A percentile compares a stretch with the other conserved stretches of the same genome.
Evolutionary conservation across 2,797 vertebrate genomes (phyloP).

Genomic region (Phalanger gymnotis): DNA sequence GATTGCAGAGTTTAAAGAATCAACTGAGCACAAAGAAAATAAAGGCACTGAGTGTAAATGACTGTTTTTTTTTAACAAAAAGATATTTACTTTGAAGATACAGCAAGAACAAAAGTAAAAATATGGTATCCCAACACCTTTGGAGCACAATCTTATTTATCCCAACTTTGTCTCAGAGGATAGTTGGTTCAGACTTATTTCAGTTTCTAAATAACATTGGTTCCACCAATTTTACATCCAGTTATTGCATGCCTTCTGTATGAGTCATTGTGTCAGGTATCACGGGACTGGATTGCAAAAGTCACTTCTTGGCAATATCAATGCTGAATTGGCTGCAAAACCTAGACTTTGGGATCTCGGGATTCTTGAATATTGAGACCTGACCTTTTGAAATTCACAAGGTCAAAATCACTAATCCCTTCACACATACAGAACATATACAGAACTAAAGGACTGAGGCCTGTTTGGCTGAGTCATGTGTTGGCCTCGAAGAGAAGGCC

Average conservation of each 20-base stretch:
- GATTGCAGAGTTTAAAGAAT: neutral
- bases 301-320: neutral
- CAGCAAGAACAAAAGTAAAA: neutral
- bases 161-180: neutral
- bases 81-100: neutral
- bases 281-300: neutral
- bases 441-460: neutral
- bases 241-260: neutral
- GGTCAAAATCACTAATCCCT: neutral
- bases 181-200: neutral
- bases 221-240: neutral
- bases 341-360: neutral
- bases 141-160: neutral
- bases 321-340: neutral
- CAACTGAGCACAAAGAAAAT: neutral
- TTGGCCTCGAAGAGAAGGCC: neutral
- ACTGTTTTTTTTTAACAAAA: neutral
- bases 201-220: neutral
- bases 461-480: neutral
- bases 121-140: neutral
- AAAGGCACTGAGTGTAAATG: neutral
- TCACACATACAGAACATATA: neutral
- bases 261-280: neutral
- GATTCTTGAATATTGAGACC: neutral
- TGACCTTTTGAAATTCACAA: neutral